A percentile compares a stretch with the other conserved stretches of the same genome.
Conservation (phyloP, 1,140 invertebrate species). For the Colletes gigas region DNA sequence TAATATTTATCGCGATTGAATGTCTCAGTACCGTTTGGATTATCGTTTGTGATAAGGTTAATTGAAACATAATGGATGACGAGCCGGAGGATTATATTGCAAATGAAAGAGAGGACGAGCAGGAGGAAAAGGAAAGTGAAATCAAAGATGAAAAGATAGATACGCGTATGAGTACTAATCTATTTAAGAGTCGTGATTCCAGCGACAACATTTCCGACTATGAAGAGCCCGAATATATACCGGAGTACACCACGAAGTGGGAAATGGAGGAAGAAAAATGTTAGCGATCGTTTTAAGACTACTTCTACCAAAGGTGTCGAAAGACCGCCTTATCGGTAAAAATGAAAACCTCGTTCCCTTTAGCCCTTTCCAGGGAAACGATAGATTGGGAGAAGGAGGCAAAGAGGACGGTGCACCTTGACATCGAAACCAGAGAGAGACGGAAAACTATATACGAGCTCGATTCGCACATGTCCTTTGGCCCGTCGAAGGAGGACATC, state of each 20-base stretch:
- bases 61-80: not conserved
- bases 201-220: not conserved
- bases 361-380: not conserved
- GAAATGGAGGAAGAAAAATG: not conserved
- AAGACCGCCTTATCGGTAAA: no score
- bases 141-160: no score
- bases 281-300: not conserved
- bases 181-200: not conserved
- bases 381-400: conserved; percentile 50
- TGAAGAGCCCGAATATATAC: not conserved
- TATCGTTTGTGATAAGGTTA: not conserved
- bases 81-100: not conserved
- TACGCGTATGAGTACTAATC: not conserved
- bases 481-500: conserved; percentile 40
- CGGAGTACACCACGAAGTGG: not conserved
- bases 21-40: not conserved
- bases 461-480: conserved; percentile 59
- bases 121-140: not conserved
- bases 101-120: not conserved
- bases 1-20: no score
- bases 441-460: conserved; percentile 67
- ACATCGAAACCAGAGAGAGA: conserved; percentile 23
- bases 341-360: not conserved
- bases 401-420: conserved; percentile 35
- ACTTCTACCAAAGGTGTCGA: no score